A percentile compares a stretch with the other conserved stretches of the same genome.
Conservation (phyloP, 2,113 vertebrate species). For the Ictidomys tridecemlineatus region DNA sequence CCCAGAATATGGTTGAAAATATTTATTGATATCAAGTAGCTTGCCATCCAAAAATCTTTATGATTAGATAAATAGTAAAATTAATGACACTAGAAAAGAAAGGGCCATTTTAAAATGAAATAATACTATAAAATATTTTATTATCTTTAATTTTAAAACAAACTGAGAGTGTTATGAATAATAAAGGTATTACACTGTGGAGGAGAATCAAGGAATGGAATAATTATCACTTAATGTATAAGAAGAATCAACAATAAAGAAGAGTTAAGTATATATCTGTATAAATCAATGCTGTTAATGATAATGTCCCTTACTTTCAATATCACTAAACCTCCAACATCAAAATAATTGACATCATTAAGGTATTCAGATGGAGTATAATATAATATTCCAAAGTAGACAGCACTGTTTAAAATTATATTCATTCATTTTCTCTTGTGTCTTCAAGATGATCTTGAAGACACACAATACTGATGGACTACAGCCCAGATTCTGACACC, state of each 20-base stretch:
- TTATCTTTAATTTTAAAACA: slow-evolving; percentile 7
- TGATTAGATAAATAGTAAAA: slow-evolving; percentile 43
- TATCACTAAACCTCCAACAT: background rate
- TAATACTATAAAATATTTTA: background rate
- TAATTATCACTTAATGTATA: background rate
- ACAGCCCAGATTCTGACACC: background rate
- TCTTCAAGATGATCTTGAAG: background rate
- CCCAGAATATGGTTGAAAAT: slow-evolving; percentile 95
- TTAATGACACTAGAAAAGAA: background rate
- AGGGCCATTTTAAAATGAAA: background rate
- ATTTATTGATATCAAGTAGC: slow-evolving; percentile 97
- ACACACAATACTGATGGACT: background rate
- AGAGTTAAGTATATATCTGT: background rate
- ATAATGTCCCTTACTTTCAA: background rate
- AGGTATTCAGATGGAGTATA: background rate
- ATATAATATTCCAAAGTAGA: background rate
- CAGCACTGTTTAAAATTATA: background rate
- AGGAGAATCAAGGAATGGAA: too few species aligned
- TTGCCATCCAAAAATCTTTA: slow-evolving; percentile 97
- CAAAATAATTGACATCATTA: background rate
- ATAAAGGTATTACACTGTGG: background rate
- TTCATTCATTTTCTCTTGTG: background rate
- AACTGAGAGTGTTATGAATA: background rate
- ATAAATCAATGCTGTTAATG: background rate
- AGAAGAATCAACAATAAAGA: background rate